Base-by-base conservation (phyloP, 1,140 invertebrate genomes). In the Chrysomallon squamiferum region DNA sequence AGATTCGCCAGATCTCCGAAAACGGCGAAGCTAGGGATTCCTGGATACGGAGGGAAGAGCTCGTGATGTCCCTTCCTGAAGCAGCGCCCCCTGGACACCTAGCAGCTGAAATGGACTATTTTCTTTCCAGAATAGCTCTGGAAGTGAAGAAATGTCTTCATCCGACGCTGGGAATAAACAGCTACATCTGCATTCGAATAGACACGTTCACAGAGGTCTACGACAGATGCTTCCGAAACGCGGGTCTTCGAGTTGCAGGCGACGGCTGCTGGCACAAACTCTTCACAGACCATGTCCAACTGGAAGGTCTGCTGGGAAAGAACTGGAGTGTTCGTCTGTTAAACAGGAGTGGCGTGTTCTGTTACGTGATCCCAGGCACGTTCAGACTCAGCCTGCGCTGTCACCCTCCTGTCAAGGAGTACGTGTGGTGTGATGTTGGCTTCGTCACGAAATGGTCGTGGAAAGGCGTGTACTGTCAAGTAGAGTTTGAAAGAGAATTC, bases 361-460 rank as follows among this genome's bases (percentile, higher is more conserved):
- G 22, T 25, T 54, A n/a, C 29, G 50, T 54, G 18, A 30, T 54
- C 25, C 50, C 50, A 3, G 50, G 50, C 15, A 54, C 50, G 50
- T 54, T 54, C 25, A 20, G 29, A 54, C 18, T 30, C 5, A 27
- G 50, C 25, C 29, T 54, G 22, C n/a, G 29, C 13, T 20, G 50
- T 20, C 50, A 54, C 29, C 22, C n/a, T 4, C 50, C 50, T 0
- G n/a, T 54, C 18, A 54, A 54, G 29, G 50, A 54, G 50, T 54
- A 27, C 50, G 50, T 54, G 3, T 30, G 22, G 29, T 27, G 50
- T 54, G 7, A 25, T 18, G 4, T 20, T 4, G 50, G 50, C 29
- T 30, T 54, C 50, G 29, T 54, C 11, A 30, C 22, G 29, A 54
- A 54, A 54, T 54, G 50, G 50, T 13, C 29, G n/a, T 54, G 50